Conservation (phyloP, 2,888 invertebrate genomes). For the Drosophila neonasuta region DNA sequence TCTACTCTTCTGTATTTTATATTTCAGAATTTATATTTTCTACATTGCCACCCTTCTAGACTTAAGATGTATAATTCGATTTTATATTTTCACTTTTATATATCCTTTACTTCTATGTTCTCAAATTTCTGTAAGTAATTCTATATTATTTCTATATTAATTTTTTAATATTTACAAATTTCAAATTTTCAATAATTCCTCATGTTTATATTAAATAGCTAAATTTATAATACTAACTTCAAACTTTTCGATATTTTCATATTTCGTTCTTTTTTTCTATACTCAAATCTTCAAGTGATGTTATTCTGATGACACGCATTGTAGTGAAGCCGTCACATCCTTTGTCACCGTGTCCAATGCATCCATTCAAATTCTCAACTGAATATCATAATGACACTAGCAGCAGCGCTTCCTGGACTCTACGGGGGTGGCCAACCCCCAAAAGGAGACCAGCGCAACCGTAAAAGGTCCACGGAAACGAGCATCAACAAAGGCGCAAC, state of each 20-base stretch:
- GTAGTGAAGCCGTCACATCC: conserved; percentile 23
- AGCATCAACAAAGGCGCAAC: conserved; percentile 44
- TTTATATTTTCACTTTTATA: no score
- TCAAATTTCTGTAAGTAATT: no score
- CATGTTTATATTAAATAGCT: no score
- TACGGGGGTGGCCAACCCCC: conserved; percentile 31
- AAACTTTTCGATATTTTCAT: neutral
- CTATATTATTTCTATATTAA: no score
- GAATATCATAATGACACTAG: conserved; percentile 47
- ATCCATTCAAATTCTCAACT: conserved; percentile 55
- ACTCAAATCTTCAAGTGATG: neutral
- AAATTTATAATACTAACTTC: neutral
- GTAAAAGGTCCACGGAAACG: conserved; percentile 37
- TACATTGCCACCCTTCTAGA: no score
- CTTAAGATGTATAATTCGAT: no score
- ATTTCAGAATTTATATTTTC: no score
- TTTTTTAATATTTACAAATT: no score
- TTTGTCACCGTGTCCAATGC: conserved; percentile 27
- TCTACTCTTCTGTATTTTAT: no score
- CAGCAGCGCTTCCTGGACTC: conserved; percentile 44
- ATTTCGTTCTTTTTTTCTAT: neutral
- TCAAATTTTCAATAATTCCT: no score
- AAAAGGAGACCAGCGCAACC: neutral
- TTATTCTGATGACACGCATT: conserved; percentile 6
- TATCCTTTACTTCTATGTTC: no score